A percentile compares a stretch with the other conserved stretches of the same genome.
Conservation (phyloP, 2,888 invertebrate species). For the Ctenicera cuprea region DNA sequence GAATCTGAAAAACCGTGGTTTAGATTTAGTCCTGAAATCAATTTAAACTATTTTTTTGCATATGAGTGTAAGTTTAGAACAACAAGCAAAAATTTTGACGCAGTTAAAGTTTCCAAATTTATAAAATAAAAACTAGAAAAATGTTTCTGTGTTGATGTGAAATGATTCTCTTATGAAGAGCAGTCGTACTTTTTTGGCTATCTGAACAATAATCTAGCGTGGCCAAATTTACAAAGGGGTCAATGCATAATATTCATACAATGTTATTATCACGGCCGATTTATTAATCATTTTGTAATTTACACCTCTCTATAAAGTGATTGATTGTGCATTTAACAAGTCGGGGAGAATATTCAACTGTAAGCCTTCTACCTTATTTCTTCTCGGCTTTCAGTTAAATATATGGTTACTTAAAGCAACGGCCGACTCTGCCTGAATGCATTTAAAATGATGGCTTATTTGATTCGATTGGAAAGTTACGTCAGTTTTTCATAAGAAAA, state of each 20-base stretch:
- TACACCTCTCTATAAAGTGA: slow-evolving; percentile 46
- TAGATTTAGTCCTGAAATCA: no score
- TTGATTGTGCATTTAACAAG: slow-evolving; percentile 31
- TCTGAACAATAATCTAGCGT: not conserved
- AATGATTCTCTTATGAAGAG: no score
- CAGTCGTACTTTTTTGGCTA: not conserved
- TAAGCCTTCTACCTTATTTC: not conserved
- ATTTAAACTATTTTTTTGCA: no score
- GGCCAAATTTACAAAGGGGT: slow-evolving; percentile 18
- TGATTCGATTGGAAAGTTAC: slow-evolving; percentile 45
- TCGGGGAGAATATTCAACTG: slow-evolving; percentile 8
- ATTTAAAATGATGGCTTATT: slow-evolving; percentile 43
- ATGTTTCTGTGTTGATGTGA: no score
- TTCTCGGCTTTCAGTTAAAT: not conserved
- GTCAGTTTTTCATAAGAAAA: slow-evolving; percentile 46
- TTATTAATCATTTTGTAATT: slow-evolving; percentile 44
- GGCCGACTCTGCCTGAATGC: slow-evolving; percentile 22
- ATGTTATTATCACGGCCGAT: slow-evolving; percentile 35
- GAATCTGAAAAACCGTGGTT: no score
- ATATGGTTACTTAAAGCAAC: not conserved
- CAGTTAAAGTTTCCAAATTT: no score
- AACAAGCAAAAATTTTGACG: no score
- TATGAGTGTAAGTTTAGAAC: no score
- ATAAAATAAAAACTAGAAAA: no score
- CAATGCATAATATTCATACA: slow-evolving; percentile 31